Percentiles rank a stretch among this genome's conserved stretches.
Conservation (phyloP, 1,140 invertebrate species). For the Homalodisca vitripennis region DNA sequence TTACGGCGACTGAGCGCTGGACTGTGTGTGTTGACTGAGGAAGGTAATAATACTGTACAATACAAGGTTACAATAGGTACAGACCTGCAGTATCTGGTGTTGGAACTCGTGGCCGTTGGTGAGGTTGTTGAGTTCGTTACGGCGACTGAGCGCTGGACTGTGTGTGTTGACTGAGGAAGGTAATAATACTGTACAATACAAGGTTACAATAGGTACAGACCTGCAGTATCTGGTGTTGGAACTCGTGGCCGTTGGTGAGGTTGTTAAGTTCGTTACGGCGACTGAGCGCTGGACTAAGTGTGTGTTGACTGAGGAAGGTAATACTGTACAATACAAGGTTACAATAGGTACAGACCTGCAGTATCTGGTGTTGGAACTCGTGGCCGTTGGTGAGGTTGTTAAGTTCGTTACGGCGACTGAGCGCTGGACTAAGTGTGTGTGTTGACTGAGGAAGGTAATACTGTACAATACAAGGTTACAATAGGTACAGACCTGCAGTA, state of each 20-base stretch:
- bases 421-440: too few species aligned
- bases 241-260: slow-evolving; percentile 48
- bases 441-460: background rate
- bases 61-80: slow-evolving; percentile 1
- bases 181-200: background rate
- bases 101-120: slow-evolving; percentile 53
- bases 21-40: too few species aligned
- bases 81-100: slow-evolving; percentile 51
- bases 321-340: background rate
- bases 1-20: background rate
- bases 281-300: slow-evolving; percentile 54
- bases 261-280: slow-evolving; percentile 50
- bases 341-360: slow-evolving; percentile 42
- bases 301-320: background rate
- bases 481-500: slow-evolving; percentile 43
- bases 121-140: slow-evolving; percentile 48
- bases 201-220: slow-evolving; percentile 36
- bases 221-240: slow-evolving; percentile 55
- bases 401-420: slow-evolving; percentile 52
- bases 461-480: background rate
- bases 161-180: too few species aligned
- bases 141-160: slow-evolving; percentile 53
- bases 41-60: background rate
- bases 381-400: slow-evolving; percentile 47
- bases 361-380: slow-evolving; percentile 56